Percentiles rank a stretch among this genome's conserved stretches.
Evolutionary conservation across 1,140 invertebrate species (phyloP).

Genomic region (Sitobion miscanthi): DNA sequence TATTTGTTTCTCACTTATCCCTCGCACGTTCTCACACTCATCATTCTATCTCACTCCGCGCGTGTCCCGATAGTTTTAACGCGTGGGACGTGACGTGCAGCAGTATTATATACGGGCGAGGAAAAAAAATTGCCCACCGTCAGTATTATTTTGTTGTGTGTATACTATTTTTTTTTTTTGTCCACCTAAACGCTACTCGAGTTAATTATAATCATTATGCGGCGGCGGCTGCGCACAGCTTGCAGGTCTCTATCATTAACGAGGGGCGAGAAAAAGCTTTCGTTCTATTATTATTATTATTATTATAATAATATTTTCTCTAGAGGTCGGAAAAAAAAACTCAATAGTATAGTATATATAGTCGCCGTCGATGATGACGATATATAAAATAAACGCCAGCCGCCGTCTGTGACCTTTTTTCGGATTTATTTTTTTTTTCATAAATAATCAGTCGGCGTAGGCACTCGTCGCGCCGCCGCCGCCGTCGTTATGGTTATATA

Average conservation of each 20-base stretch:
- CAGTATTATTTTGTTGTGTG: background rate
- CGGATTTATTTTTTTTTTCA: background rate
- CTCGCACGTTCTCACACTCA: background rate
- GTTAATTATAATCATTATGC: constrained; percentile 35
- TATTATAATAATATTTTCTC: background rate
- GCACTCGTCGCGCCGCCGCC: background rate
- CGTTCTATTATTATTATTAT: background rate
- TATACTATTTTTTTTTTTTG: background rate
- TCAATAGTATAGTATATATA: background rate
- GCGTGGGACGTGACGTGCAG: background rate
- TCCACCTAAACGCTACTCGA: background rate
- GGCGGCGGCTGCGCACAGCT: too few relatives aligned
- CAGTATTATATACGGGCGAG: background rate
- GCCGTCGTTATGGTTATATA: background rate
- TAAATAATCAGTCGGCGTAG: background rate
- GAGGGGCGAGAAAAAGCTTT: constrained; percentile 8
- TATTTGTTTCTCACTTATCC: background rate
- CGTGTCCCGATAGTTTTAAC: background rate
- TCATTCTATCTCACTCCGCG: background rate
- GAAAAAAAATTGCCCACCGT: background rate
- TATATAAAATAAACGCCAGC: background rate
- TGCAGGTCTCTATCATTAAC: background rate
- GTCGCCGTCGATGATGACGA: background rate
- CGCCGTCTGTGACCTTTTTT: constrained; percentile 13
- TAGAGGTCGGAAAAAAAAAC: background rate